These are phyloP conservation scores for Caenorhabditis becei DNA, from an alignment of 2,888 invertebrate genomes.

Conservation along the genomic window DNA sequence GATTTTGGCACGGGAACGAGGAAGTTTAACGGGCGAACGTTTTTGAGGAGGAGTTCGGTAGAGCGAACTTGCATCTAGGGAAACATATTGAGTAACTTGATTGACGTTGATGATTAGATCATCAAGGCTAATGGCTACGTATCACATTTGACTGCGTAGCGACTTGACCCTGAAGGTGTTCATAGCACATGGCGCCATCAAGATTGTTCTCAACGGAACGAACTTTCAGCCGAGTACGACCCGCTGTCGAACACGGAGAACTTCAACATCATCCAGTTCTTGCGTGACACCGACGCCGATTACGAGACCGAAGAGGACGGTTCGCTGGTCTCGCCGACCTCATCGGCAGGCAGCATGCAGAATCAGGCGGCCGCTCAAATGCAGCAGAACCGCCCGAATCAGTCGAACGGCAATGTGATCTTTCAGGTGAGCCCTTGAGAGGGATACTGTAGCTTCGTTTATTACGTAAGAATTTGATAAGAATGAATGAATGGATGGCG, in stretches of 20 bases:
- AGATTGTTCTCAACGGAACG: not conserved
- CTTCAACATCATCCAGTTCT: conserved; percentile 59
- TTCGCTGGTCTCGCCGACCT: conserved; percentile 56
- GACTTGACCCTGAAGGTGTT: too few species aligned
- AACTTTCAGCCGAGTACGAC: conserved; percentile 44
- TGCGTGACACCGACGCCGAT: conserved; percentile 37
- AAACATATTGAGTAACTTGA: too few species aligned
- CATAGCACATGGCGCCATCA: too few species aligned
- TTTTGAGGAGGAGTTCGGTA: too few species aligned
- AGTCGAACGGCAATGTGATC: conserved; percentile 22
- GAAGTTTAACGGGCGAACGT: too few species aligned
- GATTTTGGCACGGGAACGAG: too few species aligned
- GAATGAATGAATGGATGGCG: conserved; percentile 5
- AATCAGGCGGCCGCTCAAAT: conserved; percentile 5
- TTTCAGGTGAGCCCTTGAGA: conserved; percentile 24
- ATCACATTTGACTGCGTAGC: too few species aligned
- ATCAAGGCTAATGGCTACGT: too few species aligned
- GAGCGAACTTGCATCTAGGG: too few species aligned
- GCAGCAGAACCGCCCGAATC: conserved; percentile 12
- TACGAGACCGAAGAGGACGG: conserved; percentile 53
- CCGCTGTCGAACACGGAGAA: conserved; percentile 42
- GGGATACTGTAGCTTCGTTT: not conserved
- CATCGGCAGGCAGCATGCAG: conserved; percentile 55
- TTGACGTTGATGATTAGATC: too few species aligned
- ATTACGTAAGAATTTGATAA: not conserved